These are phyloP conservation scores for Bombyx mandarina DNA, from an alignment of 1,140 invertebrate genomes.

Conservation along the genomic window DNA sequence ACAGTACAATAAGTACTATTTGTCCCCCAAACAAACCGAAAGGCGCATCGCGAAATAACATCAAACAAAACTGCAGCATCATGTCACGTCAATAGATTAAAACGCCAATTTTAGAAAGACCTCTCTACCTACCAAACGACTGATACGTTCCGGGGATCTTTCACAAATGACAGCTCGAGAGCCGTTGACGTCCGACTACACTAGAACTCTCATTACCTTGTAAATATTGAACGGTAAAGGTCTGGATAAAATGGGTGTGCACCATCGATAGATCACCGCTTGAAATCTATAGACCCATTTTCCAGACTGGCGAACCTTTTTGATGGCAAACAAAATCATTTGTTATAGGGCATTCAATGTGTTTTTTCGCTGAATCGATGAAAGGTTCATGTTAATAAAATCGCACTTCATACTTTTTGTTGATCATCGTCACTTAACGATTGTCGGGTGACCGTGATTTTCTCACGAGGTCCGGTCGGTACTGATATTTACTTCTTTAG, in stretches of 20 bases:
- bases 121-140: no score
- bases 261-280: constrained; percentile 28
- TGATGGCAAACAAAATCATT: constrained; percentile 64
- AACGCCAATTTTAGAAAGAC: neutral
- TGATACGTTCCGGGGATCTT: no score
- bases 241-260: no score
- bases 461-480: neutral
- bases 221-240: no score
- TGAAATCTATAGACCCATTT: constrained; percentile 23
- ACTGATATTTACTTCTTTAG: no score
- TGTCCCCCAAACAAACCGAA: no score
- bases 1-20: no score
- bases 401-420: constrained; percentile 68
- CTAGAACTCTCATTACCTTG: neutral
- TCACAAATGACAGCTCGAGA: no score
- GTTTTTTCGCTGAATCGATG: constrained; percentile 50
- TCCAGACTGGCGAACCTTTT: constrained; percentile 21
- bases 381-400: constrained; percentile 64
- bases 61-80: constrained; percentile 23
- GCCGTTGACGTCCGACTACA: neutral
- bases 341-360: constrained; percentile 44
- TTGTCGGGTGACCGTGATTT: constrained; percentile 21
- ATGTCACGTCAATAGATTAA: constrained; percentile 37
- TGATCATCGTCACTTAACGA: constrained; percentile 67
- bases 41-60: no score